Base-by-base conservation (phyloP, 2,888 invertebrate genomes). In the Erannis defoliaria region DNA sequence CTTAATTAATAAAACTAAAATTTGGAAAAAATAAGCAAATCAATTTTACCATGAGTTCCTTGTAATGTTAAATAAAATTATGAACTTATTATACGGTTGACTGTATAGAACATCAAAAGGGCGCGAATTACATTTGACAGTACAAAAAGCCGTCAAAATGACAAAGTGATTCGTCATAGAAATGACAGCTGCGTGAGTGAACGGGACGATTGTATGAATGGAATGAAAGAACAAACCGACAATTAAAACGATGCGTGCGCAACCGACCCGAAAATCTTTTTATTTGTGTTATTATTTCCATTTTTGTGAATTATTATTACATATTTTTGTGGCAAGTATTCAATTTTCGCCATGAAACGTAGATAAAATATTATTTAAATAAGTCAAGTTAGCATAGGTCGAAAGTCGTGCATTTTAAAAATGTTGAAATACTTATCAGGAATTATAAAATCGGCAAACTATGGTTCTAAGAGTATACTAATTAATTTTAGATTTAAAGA, bases 91-190 rank as follows among this genome's bases (percentile, higher is more conserved):
- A 70, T 73, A 70, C 68, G 67, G 55, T 12, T 35, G 42, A 56
- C 19, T 45, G 53, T 53, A 57, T 59, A 37, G 45, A 57, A 68
- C 66, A 70, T 61, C 54, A 67, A 88, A 88, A 86, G 91, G 92
- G 92, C 90, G 91, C 87, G 85, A 88, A 91, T 89, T 79, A 85
- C 83, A 82, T 78, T 78, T 81, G 85, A 78, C 78, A 71, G 76
- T 68, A 82, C 89, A 86, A 82, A 88, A 85, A 85, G 78, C 84
- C 88, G 90, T 88, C 91, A 89, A 83, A 86, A 84, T 89, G 89
- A 92, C 90, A 90, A 86, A 90, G 85, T 90, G 88, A 92, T 92
- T 90, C 91, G 91, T 91, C 91, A 90, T 84, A 88, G 80, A 70
- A 69, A 71, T 85, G 91, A 90, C 91, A 90, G 91, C 88, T 91